Percentiles rank a stretch among this genome's conserved stretches.
phyloP scores from a whole-genome alignment of 2,888 invertebrate species.

The Drosophila subquinaria region DNA sequence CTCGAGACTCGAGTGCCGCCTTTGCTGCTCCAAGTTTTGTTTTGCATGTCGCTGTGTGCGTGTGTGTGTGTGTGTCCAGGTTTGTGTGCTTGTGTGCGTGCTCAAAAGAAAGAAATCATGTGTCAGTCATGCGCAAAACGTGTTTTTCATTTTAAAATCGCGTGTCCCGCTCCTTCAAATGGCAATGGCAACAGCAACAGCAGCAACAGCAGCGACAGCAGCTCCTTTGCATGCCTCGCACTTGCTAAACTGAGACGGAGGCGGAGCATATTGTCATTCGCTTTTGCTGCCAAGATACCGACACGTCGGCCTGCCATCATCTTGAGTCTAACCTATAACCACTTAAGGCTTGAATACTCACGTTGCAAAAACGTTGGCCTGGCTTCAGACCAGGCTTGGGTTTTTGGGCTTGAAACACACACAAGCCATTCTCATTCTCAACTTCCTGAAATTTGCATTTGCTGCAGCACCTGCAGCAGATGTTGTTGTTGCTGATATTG shows the following conservation, averaged over 20 bases:
- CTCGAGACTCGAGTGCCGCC: constrained; percentile 41
- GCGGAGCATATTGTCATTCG: constrained; percentile 79
- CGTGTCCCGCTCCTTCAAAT: constrained; percentile 67
- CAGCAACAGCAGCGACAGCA: constrained; percentile 18
- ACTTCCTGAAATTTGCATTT: constrained; percentile 18
- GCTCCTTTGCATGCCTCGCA: constrained; percentile 75
- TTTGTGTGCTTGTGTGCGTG: constrained; percentile 34
- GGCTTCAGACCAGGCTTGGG: constrained; percentile 28
- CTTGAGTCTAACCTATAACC: constrained; percentile 28
- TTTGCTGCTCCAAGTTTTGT: constrained; percentile 49
- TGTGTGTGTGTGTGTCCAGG: constrained; percentile 20
- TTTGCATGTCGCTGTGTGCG: constrained; percentile 36
- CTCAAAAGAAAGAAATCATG: constrained; percentile 67
- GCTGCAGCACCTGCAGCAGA: constrained; percentile 50
- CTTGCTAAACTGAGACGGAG: constrained; percentile 78
- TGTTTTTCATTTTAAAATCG: constrained; percentile 79
- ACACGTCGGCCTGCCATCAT: constrained; percentile 49
- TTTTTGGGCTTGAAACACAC: neutral
- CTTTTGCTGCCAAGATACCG: constrained; percentile 48
- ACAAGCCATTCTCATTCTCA: constrained; percentile 25
- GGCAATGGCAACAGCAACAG: constrained; percentile 24
- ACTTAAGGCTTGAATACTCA: constrained; percentile 23
- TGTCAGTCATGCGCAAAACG: constrained; percentile 82
- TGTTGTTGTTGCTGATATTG: constrained; percentile 6
- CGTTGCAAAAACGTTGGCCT: constrained; percentile 11